Base-by-base conservation (phyloP, 2,797 vertebrate genomes). In the Neosalanx taihuensis region DNA sequence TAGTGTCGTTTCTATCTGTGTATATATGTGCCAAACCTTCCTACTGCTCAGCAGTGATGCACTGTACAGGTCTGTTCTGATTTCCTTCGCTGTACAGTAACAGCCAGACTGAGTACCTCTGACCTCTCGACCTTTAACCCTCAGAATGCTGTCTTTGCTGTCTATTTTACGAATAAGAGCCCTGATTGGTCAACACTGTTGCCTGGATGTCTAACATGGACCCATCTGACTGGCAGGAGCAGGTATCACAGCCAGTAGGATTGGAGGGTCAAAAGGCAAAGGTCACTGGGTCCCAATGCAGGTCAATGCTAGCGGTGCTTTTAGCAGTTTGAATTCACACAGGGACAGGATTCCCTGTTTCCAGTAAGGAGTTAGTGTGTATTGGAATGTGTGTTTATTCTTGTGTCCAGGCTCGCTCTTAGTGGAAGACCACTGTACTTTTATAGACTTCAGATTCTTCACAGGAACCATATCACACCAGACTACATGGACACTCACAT, bases 181-280 rank as follows among this genome's bases (percentile, higher is more conserved):
- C 6, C 15, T 41, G 63, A 57, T 29, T 13, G 71, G 53, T 33
- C 31, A 29, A 58, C 46, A 65, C 20, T 13, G 17, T 18, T 12
- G 41, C 20, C 4, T n/a, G 35, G 41, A 18, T 18, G 7, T 26
- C 41, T 6, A 33, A 58, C n/a, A 12, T 26, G 30, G 63, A 33
- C 53, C 53, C 26, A 23, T 56, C 3, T 53, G 71, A 66, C 20
- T 65, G 63, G 59, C 51, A 20, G 53, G 15, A 41, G 53, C 71
- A 46, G 37, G 15, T 23, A 29, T 26, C 29, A 13, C 37, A 35
- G 18, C 70, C 53, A 64, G 37, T 46, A 29, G 58, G 49, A 72
- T 13, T 46, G 9, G 56, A 61, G 15, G 23, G 37, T 65, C 57
- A 23, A 62, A 58, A 51, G 35, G 17, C 70, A 51, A 46, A 51